Base-by-base conservation (phyloP, 2,797 vertebrate species). In the Chelon auratus region DNA sequence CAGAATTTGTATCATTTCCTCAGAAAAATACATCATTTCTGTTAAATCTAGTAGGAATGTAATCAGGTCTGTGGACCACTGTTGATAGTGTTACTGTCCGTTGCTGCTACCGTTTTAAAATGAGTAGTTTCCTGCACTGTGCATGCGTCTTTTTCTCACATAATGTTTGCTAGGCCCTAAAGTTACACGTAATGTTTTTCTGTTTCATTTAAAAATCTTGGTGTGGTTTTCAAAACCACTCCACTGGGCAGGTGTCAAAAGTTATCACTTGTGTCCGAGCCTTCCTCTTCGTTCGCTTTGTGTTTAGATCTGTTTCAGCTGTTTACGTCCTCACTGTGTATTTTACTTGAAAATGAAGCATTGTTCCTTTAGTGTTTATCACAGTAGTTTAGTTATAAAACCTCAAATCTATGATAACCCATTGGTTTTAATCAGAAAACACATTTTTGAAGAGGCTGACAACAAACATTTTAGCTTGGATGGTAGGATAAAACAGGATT, bases 241-340 rank as follows among this genome's bases (percentile, higher is more conserved):
- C 14, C 17, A 14, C 2, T 62, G 3, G 47, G 33, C 2, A 2
- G 22, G 30, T 72, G 17, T 62, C 26, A 40, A 79, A 3, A 61
- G 13, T 62, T 36, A 51, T 14, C 33, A 78, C 9, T 20, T 78
- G 50, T 80, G 39, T 54, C 20, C 40, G 8, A 72, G 26, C 59
- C 39, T 70, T 74, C 54, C 45, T 68, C 15, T 53, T 68, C 43
- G 40, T 77, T 33, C 80, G 80, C 62, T 80, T 26, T 74, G 56
- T 83, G 48, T 86, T 77, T 68, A 53, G 17, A 62, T 72, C 9
- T 59, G 26, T 33, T 5, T 33, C 50, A 10, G 26, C 69, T 78
- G 40, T 53, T 50, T 62, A 63, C 76, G 67, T 83, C 65, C 18
- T 66, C 72, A 71, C 24, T 80, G 22, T 78, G 70, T 78, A 54